These are phyloP conservation scores for Stictonetta naevosa DNA, from an alignment of 2,113 vertebrate species.

Conservation along the genomic window DNA sequence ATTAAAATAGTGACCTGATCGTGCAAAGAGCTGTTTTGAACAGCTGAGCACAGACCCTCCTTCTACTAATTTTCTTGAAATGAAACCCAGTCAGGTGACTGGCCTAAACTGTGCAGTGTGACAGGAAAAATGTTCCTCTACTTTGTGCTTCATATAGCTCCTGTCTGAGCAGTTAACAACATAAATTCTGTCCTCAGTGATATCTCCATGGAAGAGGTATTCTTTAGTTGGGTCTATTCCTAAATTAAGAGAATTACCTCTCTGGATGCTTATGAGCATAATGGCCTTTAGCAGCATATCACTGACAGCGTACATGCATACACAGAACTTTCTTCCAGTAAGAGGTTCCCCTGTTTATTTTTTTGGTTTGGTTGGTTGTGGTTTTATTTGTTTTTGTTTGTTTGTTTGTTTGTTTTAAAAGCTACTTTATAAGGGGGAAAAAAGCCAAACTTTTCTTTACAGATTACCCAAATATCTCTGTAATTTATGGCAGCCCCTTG, in stretches of 20 bases:
- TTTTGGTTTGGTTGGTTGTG: too few relatives aligned
- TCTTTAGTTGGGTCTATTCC: not conserved
- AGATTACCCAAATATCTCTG: slow-evolving; percentile 49
- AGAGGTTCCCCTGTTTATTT: not conserved
- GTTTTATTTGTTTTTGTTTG: not conserved
- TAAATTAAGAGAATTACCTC: not conserved
- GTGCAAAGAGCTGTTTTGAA: not conserved
- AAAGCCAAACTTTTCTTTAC: not conserved
- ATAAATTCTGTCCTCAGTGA: not conserved
- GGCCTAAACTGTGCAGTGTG: not conserved
- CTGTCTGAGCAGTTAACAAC: not conserved
- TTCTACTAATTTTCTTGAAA: not conserved
- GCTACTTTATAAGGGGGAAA: not conserved
- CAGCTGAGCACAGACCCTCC: not conserved
- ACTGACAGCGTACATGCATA: not conserved
- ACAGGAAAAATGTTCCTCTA: not conserved
- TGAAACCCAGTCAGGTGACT: not conserved
- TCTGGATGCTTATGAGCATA: not conserved
- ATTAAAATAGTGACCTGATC: not conserved
- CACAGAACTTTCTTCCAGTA: not conserved
- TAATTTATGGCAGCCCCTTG: slow-evolving; percentile 65
- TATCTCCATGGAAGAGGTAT: not conserved
- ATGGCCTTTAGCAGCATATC: not conserved
- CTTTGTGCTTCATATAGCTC: not conserved
- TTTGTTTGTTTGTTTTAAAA: not conserved